These are phyloP conservation scores for Merops nubicus DNA, from an alignment of 2,113 vertebrate genomes.

Conservation along the genomic window DNA sequence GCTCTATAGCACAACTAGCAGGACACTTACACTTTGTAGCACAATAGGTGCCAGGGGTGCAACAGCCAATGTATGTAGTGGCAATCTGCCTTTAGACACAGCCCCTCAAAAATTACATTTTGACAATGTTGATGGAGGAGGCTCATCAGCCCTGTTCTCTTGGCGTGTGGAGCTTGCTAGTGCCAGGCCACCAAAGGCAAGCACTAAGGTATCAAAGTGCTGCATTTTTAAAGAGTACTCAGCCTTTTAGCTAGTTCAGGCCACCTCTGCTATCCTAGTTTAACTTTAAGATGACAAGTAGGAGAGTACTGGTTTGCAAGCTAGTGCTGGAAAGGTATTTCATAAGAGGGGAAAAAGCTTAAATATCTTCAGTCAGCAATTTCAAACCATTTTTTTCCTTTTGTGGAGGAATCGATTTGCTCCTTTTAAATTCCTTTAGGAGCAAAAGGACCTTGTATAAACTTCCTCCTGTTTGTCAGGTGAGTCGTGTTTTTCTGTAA, in stretches of 20 bases:
- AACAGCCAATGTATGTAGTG: fast-evolving
- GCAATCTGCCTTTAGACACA: not conserved
- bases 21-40: not conserved
- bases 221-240: not conserved
- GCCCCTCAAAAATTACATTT: not conserved
- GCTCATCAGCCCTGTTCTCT: not conserved
- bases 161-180: fast-evolving
- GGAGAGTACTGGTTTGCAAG: not conserved
- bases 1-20: not conserved
- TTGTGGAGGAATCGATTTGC: not conserved
- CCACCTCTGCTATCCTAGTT: not conserved
- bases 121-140: not conserved
- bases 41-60: fast-evolving
- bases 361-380: not conserved
- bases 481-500: not conserved
- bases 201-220: not conserved
- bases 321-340: not conserved
- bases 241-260: not conserved
- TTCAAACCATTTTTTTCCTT: not conserved
- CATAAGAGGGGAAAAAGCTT: fast-evolving
- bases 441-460: not conserved
- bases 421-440: not conserved
- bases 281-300: not conserved
- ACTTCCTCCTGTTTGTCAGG: not conserved
- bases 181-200: not conserved